Conservation (phyloP, 92 coral and sea anemone species). For the Palythoa grandis region DNA sequence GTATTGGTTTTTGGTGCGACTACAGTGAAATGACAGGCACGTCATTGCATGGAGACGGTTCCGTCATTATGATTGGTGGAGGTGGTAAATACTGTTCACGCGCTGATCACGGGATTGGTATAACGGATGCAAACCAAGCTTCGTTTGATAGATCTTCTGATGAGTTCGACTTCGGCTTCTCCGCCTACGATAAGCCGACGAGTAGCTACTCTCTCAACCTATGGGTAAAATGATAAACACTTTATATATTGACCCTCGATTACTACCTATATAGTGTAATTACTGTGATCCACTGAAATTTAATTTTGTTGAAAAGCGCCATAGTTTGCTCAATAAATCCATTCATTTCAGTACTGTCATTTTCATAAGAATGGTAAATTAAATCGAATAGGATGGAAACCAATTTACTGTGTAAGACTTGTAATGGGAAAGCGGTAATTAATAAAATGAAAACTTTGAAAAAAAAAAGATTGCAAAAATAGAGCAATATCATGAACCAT, state of each 20-base stretch:
- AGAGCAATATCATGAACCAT: too few relatives aligned
- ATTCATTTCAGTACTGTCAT: too few relatives aligned
- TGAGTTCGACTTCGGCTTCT: slow-evolving; percentile 34
- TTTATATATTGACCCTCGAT: background rate
- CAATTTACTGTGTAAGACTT: too few relatives aligned
- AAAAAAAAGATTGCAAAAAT: too few relatives aligned
- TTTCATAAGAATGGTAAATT: too few relatives aligned
- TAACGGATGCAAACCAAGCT: slow-evolving; percentile 44
- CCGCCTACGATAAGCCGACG: slow-evolving; percentile 19
- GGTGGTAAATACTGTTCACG: slow-evolving; percentile 36
- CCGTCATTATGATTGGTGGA: slow-evolving; percentile 46
- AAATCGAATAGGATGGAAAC: too few relatives aligned
- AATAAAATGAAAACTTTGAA: too few relatives aligned
- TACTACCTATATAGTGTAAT: background rate
- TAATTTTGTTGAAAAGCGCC: too few relatives aligned
- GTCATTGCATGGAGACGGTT: slow-evolving; percentile 31
- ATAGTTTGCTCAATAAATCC: too few relatives aligned
- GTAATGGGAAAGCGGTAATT: too few relatives aligned
- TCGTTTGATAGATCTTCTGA: slow-evolving; percentile 15
- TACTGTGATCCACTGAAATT: too few relatives aligned
- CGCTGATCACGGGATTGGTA: slow-evolving; percentile 48
- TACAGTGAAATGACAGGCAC: slow-evolving; percentile 32
- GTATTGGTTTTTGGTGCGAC: slow-evolving; percentile 44
- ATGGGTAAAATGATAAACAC: slow-evolving; percentile 16
- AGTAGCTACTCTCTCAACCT: slow-evolving; percentile 25